Base-by-base conservation (phyloP, 2,888 invertebrate genomes). In the Tipula unca region DNA sequence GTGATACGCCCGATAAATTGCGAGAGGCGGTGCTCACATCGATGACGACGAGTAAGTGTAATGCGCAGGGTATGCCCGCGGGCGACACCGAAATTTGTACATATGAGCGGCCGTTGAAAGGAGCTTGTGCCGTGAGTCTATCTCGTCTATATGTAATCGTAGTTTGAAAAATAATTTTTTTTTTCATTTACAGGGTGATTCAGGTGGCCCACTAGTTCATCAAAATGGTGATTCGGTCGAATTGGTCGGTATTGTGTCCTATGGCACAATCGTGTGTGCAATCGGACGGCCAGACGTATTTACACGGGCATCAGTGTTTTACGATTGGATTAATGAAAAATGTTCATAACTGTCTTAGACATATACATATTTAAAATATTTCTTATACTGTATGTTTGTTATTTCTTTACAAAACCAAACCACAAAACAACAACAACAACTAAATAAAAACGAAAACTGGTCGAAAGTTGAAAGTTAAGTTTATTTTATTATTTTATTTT, bases 121-220 rank as follows among this genome's bases (percentile, higher is more conserved):
- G 85, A 1, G 85, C 86, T 69, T 86, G 86, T 85, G 85, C 85
- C 17, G 86, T 86, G 36, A 85, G 39, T 20, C n/a, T n/a, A n/a
- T n/a, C n/a, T n/a, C n/a, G n/a, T n/a, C n/a, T n/a, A n/a, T n/a
- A n/a, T n/a, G n/a, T n/a, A n/a, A n/a, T n/a, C n/a, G n/a, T n/a
- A n/a, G 3, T 35, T 36, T 82, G 17, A 17, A 69, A 4, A 69
- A 69, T 20, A 6, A 25, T 32, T 32, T 32, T 32, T 6, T 6
- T 1, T 32, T 32, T 32, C 6, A 32, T 32, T 32, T 29, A 82
- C 14, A 86, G 86, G 86, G 86, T 83, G 85, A 86, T 85, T 86
- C 86, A 2, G 86, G 86, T 42, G 86, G 86, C 25, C 86, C 86
- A 20, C 85, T 86, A 82, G 86, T 85, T 3, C 20, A 13, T 36